A percentile compares a stretch with the other conserved stretches of the same genome.
Evolutionary conservation across 2,888 invertebrate genomes (phyloP).

Genomic region (Stenodera caucasica): DNA sequence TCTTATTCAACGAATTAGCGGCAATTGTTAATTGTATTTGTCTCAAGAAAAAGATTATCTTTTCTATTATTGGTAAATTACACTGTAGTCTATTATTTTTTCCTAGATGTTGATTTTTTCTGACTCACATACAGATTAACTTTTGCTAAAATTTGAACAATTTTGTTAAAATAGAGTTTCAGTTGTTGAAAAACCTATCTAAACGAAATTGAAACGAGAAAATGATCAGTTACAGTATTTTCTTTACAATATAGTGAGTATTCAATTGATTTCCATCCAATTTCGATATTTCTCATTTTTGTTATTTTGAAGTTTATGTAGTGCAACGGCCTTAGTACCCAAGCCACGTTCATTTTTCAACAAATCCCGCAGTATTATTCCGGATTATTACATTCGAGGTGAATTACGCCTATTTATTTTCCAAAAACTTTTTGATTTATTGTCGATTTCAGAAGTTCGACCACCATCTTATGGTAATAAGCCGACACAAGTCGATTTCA

Average conservation of each 20-base stretch:
- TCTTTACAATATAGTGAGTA: neutral
- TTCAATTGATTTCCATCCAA: neutral
- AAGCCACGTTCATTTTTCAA: slow-evolving; percentile 40
- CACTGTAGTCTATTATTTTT: slow-evolving; percentile 17
- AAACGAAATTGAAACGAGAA: no score
- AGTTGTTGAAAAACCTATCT: no score
- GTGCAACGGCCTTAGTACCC: slow-evolving; percentile 31
- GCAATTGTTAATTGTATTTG: slow-evolving; percentile 20
- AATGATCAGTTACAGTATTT: neutral
- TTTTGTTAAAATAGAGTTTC: neutral
- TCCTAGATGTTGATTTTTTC: neutral
- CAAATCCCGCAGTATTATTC: slow-evolving; percentile 41
- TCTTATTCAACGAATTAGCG: slow-evolving; percentile 23
- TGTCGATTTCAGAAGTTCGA: slow-evolving; percentile 66
- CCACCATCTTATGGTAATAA: slow-evolving; percentile 73
- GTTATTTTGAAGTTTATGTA: slow-evolving; percentile 4
- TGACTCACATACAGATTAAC: neutral
- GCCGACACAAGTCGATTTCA: slow-evolving; percentile 76
- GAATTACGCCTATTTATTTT: neutral
- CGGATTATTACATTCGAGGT: slow-evolving; percentile 45
- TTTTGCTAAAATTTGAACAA: neutral
- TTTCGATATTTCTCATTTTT: neutral
- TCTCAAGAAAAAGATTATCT: slow-evolving; percentile 9
- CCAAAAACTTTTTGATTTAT: neutral
- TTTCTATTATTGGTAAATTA: slow-evolving; percentile 22